Evolutionary conservation across 2,888 invertebrate genomes (phyloP).

Genomic region (Dolichomitus sp.): DNA sequence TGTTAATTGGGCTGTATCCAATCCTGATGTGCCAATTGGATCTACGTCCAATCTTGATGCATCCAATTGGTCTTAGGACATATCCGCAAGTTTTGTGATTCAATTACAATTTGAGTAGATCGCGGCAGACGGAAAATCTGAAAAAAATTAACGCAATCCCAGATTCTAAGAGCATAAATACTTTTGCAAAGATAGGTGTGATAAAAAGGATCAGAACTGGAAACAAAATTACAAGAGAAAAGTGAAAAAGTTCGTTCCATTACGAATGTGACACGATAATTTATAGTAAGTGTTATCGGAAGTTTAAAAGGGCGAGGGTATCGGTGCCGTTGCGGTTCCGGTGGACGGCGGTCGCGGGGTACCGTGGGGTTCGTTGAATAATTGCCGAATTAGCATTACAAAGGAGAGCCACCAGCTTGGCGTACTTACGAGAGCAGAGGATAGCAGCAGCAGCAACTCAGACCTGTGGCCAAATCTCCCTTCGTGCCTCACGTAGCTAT

Average conservation of each 20-base stretch:
- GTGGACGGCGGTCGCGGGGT: conserved; percentile 14
- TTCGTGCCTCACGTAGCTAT: conserved; percentile 11
- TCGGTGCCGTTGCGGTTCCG: conserved; percentile 18
- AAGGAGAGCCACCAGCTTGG: conserved; percentile 72
- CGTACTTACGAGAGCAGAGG: conserved; percentile 40
- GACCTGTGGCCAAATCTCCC: neutral
- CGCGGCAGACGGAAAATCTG: too few species aligned
- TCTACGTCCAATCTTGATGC: too few species aligned
- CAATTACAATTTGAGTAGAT: too few species aligned
- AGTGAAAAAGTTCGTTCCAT: neutral
- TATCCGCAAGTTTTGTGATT: too few species aligned
- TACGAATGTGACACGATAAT: neutral
- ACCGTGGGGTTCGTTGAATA: conserved; percentile 70
- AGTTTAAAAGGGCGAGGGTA: conserved; percentile 16
- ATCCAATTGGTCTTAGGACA: too few species aligned
- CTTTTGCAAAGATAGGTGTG: too few species aligned
- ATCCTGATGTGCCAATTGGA: too few species aligned
- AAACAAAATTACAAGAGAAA: neutral
- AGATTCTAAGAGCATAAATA: too few species aligned
- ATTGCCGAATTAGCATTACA: conserved; percentile 82
- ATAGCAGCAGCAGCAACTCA: neutral
- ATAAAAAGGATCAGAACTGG: neutral
- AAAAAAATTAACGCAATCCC: too few species aligned
- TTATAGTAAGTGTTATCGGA: neutral
- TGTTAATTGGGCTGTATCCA: too few species aligned